phyloP scores from a whole-genome alignment of 2,888 invertebrate species.

The Amphimallon solstitiale region DNA sequence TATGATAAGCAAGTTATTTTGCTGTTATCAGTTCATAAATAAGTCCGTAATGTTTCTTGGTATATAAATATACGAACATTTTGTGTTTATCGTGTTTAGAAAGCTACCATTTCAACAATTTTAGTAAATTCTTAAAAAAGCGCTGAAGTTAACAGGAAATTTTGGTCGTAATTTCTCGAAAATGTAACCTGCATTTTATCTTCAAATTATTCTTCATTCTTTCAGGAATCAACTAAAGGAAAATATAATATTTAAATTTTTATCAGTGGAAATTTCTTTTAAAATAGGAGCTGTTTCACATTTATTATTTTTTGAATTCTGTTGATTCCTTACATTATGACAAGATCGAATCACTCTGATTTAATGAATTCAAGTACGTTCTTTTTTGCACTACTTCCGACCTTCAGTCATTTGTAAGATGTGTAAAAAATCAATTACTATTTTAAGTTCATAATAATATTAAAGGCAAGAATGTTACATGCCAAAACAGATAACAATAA shows the following conservation, averaged over 20 bases:
- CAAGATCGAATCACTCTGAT: too few relatives aligned
- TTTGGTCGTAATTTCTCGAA: constrained; percentile 19
- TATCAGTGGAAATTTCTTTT: background rate
- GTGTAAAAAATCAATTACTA: too few relatives aligned
- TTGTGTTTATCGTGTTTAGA: constrained; percentile 52
- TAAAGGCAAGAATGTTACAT: too few relatives aligned
- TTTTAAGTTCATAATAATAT: too few relatives aligned
- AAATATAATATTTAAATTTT: background rate
- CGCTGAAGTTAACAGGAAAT: constrained; percentile 41
- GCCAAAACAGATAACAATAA: too few relatives aligned
- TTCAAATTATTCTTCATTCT: constrained; percentile 12
- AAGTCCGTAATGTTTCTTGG: constrained; percentile 54
- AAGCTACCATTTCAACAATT: constrained; percentile 51
- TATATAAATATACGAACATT: constrained; percentile 52
- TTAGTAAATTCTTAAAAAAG: constrained; percentile 38
- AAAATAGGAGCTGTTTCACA: too few relatives aligned
- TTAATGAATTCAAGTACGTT: too few relatives aligned
- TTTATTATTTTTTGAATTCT: too few relatives aligned
- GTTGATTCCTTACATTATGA: too few relatives aligned
- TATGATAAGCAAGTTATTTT: constrained; percentile 61
- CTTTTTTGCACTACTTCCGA: too few relatives aligned
- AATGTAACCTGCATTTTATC: constrained; percentile 19
- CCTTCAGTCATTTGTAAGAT: too few relatives aligned
- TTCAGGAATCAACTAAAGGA: background rate
- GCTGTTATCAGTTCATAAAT: constrained; percentile 61